phyloP scores from a whole-genome alignment of 2,888 invertebrate species.

The Oxycera nigricornis region DNA sequence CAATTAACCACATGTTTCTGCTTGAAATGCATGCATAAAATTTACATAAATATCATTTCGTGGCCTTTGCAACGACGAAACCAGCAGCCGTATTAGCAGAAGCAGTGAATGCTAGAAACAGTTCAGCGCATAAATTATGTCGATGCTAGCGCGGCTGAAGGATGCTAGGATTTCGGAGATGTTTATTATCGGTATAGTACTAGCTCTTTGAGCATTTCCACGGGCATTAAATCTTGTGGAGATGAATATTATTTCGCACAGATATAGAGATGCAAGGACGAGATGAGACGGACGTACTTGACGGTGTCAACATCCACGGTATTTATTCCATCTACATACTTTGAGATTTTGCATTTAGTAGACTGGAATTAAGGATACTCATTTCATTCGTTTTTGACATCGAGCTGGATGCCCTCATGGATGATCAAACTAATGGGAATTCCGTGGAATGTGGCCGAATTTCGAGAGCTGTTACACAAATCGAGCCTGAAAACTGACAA shows the following conservation, averaged over 20 bases:
- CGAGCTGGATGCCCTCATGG: no score
- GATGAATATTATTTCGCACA: slow-evolving; percentile 9
- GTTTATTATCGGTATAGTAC: slow-evolving; percentile 21
- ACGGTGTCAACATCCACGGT: neutral
- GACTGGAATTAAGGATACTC: neutral
- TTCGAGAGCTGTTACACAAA: no score
- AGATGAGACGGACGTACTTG: neutral
- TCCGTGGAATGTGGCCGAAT: no score
- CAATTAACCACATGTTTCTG: slow-evolving; percentile 54
- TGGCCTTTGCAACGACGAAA: slow-evolving; percentile 1
- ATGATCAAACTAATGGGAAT: no score
- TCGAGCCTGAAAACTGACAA: no score
- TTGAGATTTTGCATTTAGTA: neutral
- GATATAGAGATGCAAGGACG: no score
- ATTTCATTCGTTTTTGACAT: no score
- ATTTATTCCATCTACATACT: neutral
- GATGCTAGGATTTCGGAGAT: slow-evolving; percentile 14
- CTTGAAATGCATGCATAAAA: slow-evolving; percentile 46
- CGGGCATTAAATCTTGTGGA: slow-evolving; percentile 11
- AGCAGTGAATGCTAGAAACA: slow-evolving; percentile 1
- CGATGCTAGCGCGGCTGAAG: neutral
- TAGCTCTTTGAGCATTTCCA: slow-evolving; percentile 7
- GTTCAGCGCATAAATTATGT: slow-evolving; percentile 17
- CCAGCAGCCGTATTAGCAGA: neutral
- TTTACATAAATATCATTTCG: slow-evolving; percentile 40